These are phyloP conservation scores for Dromas ardeola DNA, from an alignment of 2,113 vertebrate species.

Conservation along the genomic window DNA sequence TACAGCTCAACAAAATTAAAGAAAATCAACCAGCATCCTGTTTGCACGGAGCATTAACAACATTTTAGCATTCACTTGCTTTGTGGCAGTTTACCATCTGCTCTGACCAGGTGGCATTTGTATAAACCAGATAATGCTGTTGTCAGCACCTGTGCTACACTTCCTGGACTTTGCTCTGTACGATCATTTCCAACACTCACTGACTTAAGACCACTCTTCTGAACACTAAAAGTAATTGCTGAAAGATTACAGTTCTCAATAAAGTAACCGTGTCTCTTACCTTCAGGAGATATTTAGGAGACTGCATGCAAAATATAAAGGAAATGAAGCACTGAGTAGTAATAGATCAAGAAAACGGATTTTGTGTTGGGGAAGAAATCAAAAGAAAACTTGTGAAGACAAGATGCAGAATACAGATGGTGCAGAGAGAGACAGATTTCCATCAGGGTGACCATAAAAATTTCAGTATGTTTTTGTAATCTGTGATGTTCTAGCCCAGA, in stretches of 20 bases:
- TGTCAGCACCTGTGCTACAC: conserved; percentile 58
- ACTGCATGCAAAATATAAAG: conserved; percentile 76
- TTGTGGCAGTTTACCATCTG: conserved; percentile 67
- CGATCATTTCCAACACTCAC: not conserved
- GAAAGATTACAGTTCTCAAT: conserved; percentile 27
- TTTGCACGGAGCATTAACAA: conserved; percentile 24
- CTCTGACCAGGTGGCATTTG: conserved; percentile 66
- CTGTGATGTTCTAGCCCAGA: not conserved
- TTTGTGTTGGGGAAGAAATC: conserved; percentile 18
- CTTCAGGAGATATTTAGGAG: conserved; percentile 83
- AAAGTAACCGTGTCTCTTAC: conserved; percentile 72
- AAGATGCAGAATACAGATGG: conserved; percentile 5
- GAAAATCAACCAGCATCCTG: conserved; percentile 55
- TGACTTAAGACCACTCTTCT: conserved; percentile 22
- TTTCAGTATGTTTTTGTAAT: not conserved
- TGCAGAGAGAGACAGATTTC: not conserved
- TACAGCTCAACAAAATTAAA: conserved; percentile 48
- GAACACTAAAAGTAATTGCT: not conserved
- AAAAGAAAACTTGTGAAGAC: conserved; percentile 23
- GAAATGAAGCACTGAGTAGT: conserved; percentile 62
- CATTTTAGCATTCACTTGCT: conserved; percentile 38
- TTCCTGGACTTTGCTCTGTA: not conserved
- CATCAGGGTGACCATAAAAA: not conserved
- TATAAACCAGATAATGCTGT: conserved; percentile 55
- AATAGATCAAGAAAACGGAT: conserved; percentile 27